These are phyloP conservation scores for Ceratothoa steindachneri DNA, from an alignment of 2,888 invertebrate species.

Conservation along the genomic window DNA sequence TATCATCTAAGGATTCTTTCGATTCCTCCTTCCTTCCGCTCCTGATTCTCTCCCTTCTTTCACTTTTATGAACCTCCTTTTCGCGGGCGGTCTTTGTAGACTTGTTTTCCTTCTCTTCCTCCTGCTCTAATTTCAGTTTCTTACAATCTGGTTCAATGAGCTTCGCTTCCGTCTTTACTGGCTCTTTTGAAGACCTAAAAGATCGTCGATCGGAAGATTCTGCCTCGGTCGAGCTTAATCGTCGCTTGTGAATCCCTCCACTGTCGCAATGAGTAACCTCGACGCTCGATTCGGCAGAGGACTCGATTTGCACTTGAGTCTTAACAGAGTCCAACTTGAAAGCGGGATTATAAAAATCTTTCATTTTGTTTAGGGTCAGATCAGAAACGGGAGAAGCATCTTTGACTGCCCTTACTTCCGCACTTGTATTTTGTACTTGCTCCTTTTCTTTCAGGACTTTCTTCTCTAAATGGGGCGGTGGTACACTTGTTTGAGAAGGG, in stretches of 20 bases:
- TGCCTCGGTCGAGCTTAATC: slow-evolving; percentile 16
- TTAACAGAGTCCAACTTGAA: neutral
- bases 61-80: neutral
- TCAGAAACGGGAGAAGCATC: neutral
- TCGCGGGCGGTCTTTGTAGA: neutral
- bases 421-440: slow-evolving; percentile 5
- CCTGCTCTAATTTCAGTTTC: neutral
- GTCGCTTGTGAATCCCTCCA: slow-evolving; percentile 14
- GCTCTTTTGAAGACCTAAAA: neutral
- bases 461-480: neutral
- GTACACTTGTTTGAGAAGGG: neutral
- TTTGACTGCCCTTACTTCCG: neutral
- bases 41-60: slow-evolving; percentile 1
- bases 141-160: neutral
- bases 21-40: slow-evolving; percentile 1
- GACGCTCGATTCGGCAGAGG: neutral
- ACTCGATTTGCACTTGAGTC: neutral
- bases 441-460: neutral
- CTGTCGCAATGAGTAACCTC: neutral
- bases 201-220: neutral
- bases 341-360: neutral
- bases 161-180: neutral
- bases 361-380: neutral
- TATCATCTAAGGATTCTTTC: neutral
- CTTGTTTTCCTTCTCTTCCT: slow-evolving; percentile 10